Base-by-base conservation (phyloP, 2,113 vertebrate species). In the Hylia prasina region DNA sequence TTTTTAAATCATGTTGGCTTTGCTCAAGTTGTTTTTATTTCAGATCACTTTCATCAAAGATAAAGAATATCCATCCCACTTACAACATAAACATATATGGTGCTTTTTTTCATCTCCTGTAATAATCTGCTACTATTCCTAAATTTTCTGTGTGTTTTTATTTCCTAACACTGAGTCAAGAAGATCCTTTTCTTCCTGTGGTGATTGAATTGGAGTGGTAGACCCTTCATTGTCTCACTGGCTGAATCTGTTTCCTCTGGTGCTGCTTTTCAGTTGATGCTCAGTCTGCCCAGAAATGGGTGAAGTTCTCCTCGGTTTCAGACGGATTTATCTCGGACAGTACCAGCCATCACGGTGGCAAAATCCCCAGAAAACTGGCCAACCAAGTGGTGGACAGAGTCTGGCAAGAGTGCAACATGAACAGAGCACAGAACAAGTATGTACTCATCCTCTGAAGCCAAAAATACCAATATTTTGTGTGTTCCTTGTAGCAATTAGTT, bases 401-500 rank as follows among this genome's bases (percentile, higher is more conserved):
- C 76, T 99, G 99, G 99, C 99, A 99, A 97, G 99, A 99, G 98
- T 99, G 99, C 98, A 99, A 99, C 98, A 98, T 99, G 98, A 99
- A 99, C 98, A 98, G 98, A 98, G 98, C 98, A 75, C 99, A 98
- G 98, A 99, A 99, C 98, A 99, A 99, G 99, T 99, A 98, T 1
- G 99, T 98, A 91, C 85, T 80, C 80, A 2, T n/a, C 83, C 69
- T 60, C 10, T 51, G 79, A 73, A 76, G 25, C 25, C 45, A 51
- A 61, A 93, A 91, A 30, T 10, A 3, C 35, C 35, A 13, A 7
- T 30, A 28, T 60, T 61, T 22, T 13, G 5, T 58, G 47, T 54
- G 45, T 33, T 89, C n/a, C 1, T 31, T 71, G 58, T 50, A 76
- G 80, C 83, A 71, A 47, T 42, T 31, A 63, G 35, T 58, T 93